Evolutionary conservation across 2,797 vertebrate species (phyloP), one percentile per base, ranked within the genome.

Genomic region (Pangasius sanitwongsei): DNA sequence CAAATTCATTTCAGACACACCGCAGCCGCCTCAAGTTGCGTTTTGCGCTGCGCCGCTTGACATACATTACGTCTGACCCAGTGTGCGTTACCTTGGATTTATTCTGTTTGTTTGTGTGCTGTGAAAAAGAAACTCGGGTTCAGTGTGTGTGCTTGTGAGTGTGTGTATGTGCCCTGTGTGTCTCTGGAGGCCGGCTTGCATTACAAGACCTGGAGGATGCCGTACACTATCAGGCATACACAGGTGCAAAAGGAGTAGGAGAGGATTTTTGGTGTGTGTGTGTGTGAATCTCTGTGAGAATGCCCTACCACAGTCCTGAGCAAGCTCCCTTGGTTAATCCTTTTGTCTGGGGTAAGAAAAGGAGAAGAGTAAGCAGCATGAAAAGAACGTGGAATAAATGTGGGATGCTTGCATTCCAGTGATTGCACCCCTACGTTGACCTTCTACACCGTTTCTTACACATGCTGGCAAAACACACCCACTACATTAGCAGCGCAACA

Each of bases 181-280:
- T 78, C 25, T 31, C 75, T 78, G 37, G 67, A 72, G 87, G 63
- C 65, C 80, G 57, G 31, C 25, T 77, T 77, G 77, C 25, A 83
- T 61, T 74, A 81, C 75, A 78, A 69, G 65, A 85, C 75, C 85
- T 85, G 70, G 85, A 87, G 78, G 87, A 80, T 23, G 37, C 53
- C 69, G 69, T 63, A 70, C 89, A 82, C 41, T 81, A 69, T 86
- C 75, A 90, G 75, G 9, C 86, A 85, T 67, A 89, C n/a, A 48
- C 50, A 90, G 77, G 87, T 91, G 90, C 88, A 83, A 87, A 87
- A 90, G 82, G 69, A 87, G 90, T 69, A 80, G 81, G 63, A 80
- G 74, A 59, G 61, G 63, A 57, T 48, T 74, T 65, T 80, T 81
- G 6, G 77, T 5, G 53, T 37, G 53, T 80, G 77, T 70, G 63